phyloP scores from a whole-genome alignment of 2,113 vertebrate genomes.

The Oceanodroma tethys region DNA sequence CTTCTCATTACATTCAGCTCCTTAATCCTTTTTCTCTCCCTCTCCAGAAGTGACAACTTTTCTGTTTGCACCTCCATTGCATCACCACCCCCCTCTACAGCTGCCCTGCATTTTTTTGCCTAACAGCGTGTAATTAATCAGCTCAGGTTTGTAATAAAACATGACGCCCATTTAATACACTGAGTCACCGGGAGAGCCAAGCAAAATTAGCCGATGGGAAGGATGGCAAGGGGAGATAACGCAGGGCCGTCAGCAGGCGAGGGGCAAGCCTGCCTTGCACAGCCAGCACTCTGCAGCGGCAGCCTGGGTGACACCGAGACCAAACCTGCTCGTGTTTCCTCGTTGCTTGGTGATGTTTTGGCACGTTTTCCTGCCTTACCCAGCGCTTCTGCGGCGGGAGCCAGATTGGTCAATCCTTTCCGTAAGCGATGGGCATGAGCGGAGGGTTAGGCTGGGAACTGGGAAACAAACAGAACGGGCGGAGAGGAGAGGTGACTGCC shows the following conservation, averaged over 20 bases:
- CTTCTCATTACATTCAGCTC: background rate
- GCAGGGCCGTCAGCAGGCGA: background rate
- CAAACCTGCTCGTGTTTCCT: background rate
- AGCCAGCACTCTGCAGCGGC: background rate
- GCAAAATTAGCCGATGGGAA: background rate
- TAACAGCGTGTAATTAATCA: slow-evolving; percentile 34
- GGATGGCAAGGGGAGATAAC: slow-evolving; percentile 30
- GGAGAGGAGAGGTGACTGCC: background rate
- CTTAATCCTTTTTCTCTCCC: background rate
- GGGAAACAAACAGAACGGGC: background rate
- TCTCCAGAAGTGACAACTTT: background rate
- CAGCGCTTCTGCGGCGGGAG: accelerated
- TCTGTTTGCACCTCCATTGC: background rate
- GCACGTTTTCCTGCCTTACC: background rate
- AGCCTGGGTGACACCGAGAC: background rate
- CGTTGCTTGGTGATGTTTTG: background rate
- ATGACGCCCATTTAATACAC: slow-evolving; percentile 7
- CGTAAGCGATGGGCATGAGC: accelerated
- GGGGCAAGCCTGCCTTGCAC: background rate
- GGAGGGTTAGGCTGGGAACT: background rate
- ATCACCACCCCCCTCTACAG: background rate
- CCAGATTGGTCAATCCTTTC: background rate
- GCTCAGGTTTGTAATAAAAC: background rate
- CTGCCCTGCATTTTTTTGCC: slow-evolving; percentile 1
- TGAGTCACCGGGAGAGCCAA: background rate